phyloP scores from a whole-genome alignment of 2,888 invertebrate species.

The Volucella bombylans region DNA sequence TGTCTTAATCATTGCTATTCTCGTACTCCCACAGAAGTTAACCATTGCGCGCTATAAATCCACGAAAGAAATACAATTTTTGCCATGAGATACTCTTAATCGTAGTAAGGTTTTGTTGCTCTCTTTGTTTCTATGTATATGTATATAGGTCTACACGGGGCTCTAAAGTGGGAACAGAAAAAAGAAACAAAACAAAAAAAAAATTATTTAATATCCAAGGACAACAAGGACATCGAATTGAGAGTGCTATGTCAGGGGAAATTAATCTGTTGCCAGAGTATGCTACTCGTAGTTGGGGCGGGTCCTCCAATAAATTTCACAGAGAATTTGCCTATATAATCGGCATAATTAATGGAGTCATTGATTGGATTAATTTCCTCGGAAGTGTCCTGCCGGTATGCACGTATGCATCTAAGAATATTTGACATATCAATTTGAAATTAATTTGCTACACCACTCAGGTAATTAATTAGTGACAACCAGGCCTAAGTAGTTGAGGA shows the following conservation, averaged over 20 bases:
- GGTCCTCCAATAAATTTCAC: constrained; percentile 60
- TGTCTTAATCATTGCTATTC: no score
- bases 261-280: constrained; percentile 72
- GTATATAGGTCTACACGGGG: no score
- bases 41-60: constrained; percentile 72
- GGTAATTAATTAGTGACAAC: constrained; percentile 65
- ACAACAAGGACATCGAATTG: constrained; percentile 55
- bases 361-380: constrained; percentile 73
- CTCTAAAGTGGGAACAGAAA: no score
- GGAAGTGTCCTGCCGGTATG: constrained; percentile 52
- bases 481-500: constrained; percentile 1
- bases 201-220: constrained; percentile 70
- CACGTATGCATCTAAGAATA: constrained; percentile 58
- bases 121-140: not conserved
- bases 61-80: constrained; percentile 59
- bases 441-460: constrained; percentile 71
- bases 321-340: constrained; percentile 56
- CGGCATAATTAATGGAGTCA: constrained; percentile 73
- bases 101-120: constrained; percentile 14
- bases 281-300: constrained; percentile 37
- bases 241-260: constrained; percentile 55
- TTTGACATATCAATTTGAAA: constrained; percentile 59
- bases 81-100: constrained; percentile 41
- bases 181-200: constrained; percentile 27
- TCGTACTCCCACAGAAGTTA: no score